A percentile compares a stretch with the other conserved stretches of the same genome.
Conservation (phyloP, 2,888 invertebrate species). For the Syrista parreyssii region DNA sequence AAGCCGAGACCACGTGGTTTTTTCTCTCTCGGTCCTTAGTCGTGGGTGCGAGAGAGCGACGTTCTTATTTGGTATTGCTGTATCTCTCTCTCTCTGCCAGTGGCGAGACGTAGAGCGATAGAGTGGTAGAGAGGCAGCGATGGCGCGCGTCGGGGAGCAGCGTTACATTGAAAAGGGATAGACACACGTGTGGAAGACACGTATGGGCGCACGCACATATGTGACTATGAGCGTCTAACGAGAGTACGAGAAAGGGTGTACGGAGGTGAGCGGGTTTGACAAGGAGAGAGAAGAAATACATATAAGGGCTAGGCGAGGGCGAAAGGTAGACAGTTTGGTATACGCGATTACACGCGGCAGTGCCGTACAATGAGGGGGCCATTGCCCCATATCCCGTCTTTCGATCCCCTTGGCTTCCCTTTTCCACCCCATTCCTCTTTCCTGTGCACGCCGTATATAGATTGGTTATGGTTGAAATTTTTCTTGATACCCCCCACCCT, state of each 20-base stretch:
- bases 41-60: no score
- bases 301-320: conserved; percentile 6
- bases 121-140: background rate
- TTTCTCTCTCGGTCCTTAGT: no score
- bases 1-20: no score
- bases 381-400: conserved; percentile 35
- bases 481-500: background rate
- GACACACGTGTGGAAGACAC: background rate
- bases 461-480: conserved; percentile 1
- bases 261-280: conserved; percentile 13
- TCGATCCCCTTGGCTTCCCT: conserved; percentile 25
- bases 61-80: no score
- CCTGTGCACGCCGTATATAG: conserved; percentile 2
- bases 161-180: background rate
- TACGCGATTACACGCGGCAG: conserved; percentile 36
- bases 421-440: conserved; percentile 24
- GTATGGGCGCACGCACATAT: no score
- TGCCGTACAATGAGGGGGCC: conserved; percentile 19
- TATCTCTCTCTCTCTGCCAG: no score
- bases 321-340: conserved; percentile 34
- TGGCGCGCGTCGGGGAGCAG: background rate
- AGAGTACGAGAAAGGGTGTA: conserved; percentile 28
- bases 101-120: background rate
- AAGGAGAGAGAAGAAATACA: conserved; percentile 22
- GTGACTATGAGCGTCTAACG: background rate